These are phyloP conservation scores for Hesperia comma DNA, from an alignment of 2,888 invertebrate genomes.

Conservation along the genomic window DNA sequence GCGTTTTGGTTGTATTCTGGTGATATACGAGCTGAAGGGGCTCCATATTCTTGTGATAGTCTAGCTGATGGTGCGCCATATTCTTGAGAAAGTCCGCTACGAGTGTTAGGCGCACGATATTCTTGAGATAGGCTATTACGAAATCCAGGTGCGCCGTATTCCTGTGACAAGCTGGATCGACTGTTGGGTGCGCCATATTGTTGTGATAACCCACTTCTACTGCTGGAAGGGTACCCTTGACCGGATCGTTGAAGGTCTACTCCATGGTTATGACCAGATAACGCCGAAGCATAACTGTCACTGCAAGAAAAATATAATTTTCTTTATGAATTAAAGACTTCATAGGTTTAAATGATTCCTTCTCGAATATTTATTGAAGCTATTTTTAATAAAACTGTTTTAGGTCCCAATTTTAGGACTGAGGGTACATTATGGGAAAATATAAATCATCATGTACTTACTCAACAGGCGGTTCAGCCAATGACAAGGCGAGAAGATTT, in stretches of 20 bases:
- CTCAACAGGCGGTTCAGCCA: constrained; percentile 72
- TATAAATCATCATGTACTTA: constrained; percentile 49
- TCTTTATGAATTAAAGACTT: no score
- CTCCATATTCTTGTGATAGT: constrained; percentile 48
- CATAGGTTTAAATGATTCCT: no score
- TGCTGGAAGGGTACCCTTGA: constrained; percentile 37
- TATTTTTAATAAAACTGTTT: no score
- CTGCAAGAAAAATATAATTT: constrained; percentile 49
- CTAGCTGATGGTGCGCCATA: constrained; percentile 33
- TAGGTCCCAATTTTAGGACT: no score
- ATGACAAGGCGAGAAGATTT: constrained; percentile 53
- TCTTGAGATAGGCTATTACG: constrained; percentile 48
- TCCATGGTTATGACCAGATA: constrained; percentile 48
- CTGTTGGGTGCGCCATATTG: constrained; percentile 46
- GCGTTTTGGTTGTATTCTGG: constrained; percentile 54
- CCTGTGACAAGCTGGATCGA: constrained; percentile 44
- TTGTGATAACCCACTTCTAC: constrained; percentile 42
- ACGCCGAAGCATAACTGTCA: constrained; percentile 61
- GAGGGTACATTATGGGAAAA: neutral
- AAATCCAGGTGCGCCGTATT: constrained; percentile 51
- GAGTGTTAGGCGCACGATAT: constrained; percentile 52
- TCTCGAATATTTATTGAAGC: no score
- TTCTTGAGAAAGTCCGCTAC: constrained; percentile 46
- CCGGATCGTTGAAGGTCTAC: constrained; percentile 46
- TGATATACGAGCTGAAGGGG: constrained; percentile 45